phyloP scores from a whole-genome alignment of 2,888 invertebrate genomes.

The Torymus auratus region DNA sequence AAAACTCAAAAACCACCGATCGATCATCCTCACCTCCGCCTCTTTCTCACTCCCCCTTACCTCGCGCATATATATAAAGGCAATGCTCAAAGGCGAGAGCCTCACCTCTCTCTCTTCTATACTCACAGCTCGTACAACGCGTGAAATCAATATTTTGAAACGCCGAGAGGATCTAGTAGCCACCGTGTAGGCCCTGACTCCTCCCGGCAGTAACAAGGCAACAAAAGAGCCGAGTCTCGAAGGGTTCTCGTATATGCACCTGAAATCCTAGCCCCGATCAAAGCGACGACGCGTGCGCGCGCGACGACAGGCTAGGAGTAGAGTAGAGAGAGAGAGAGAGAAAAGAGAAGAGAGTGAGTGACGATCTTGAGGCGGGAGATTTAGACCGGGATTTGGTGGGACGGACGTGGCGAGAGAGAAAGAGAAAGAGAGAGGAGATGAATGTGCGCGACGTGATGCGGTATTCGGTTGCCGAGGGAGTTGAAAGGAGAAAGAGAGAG shows the following conservation, averaged over 20 bases:
- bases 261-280: slow-evolving; percentile 53
- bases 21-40: neutral
- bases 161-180: slow-evolving; percentile 31
- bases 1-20: neutral
- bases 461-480: too few species aligned
- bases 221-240: slow-evolving; percentile 42
- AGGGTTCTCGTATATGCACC: slow-evolving; percentile 12
- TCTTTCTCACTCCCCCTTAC: neutral
- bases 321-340: neutral
- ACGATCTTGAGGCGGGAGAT: neutral
- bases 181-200: neutral
- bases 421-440: neutral
- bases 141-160: slow-evolving; percentile 58
- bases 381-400: too few species aligned
- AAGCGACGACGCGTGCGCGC: slow-evolving; percentile 20
- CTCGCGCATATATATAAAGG: too few species aligned
- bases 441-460: neutral
- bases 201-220: slow-evolving; percentile 31
- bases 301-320: neutral
- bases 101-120: neutral
- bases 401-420: neutral
- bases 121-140: slow-evolving; percentile 19
- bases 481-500: too few species aligned
- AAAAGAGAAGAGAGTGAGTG: neutral
- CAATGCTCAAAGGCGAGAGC: slow-evolving; percentile 13